Evolutionary conservation across 2,888 invertebrate genomes (phyloP), one percentile per base, ranked within the genome.

Genomic region (Noctuana brunneofusca): DNA sequence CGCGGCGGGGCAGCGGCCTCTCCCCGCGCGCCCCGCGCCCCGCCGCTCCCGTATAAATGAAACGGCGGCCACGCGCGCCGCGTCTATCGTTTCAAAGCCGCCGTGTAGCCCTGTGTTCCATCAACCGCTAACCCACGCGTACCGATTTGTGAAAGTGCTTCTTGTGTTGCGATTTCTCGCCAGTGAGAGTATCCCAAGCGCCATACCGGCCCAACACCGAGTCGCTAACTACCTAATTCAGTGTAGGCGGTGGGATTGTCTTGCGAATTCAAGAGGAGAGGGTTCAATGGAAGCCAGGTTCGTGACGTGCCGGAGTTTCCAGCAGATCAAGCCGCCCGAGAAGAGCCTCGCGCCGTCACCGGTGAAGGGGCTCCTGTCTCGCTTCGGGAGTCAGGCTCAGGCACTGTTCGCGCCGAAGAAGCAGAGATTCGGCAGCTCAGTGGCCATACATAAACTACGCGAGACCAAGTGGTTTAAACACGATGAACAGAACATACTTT

Each of bases 381-480:
- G 92, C 53, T 92, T 92, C 76, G 92, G 92, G 75, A 92, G 92
- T 73, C 92, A 92, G 81, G 92, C 92, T 66, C 92, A 92, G 76
- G 92, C 92, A 69, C 76, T 92, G 67, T 92, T 89, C 80, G 92
- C 89, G 74, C 89, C 88, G 58, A 92, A 92, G 74, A 92, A 92
- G 73, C 88, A 87, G 68, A 83, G 92, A 66, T 93, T 93, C 80
- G 93, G 93, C 66, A 94, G 94, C 66, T 94, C 94, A 56, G 94
- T 95, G 41, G 94, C 95, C 54, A 94, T 94, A 66, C 95, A 95
- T 79, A 95, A 95, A 77, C 87, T 95, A 70, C 91, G 95, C 68
- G 95, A 95, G 80, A 94, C 95, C 67, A 95, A 95, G 91, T 95
- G 95, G 95, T 95, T 95, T 79, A 93, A 92, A 70, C 93, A 94